Evolutionary conservation across 2,888 invertebrate species (phyloP), one percentile per base, ranked within the genome.

Genomic region (Celastrina argiolus): DNA sequence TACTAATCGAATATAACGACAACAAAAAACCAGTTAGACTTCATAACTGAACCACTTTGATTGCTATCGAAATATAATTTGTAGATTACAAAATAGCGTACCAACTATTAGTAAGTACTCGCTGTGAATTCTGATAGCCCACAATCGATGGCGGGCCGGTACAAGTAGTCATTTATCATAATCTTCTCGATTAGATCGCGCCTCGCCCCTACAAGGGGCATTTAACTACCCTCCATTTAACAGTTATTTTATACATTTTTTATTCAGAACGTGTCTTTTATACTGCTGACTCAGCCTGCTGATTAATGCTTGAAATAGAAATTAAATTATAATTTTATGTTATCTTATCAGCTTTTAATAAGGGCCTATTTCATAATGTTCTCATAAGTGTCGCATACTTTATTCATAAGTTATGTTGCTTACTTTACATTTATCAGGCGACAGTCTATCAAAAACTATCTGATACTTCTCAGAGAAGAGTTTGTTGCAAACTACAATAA

Each of bases 161-260:
- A 70, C 74, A 78, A 76, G 74, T 70, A 76, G 82, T 83, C 87
- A 86, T 90, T 87, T 82, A 88, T 89, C 90, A 89, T 89, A 88
- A 89, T 89, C 87, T 84, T 82, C 81, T 81, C 84, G 87, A 88
- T 88, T 86, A 85, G 79, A 84, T 85, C 88, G 83, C 86, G 84
- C 82, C 87, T 81, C 82, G 81, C 86, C 84, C 65, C 85, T 82
- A 79, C 72, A 80, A 76, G 79, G 82, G 79, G 81, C 81, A 81
- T 81, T 83, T 84, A 85, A 81, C 82, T 83, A 85, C 88, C 89
- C 89, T 87, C 88, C 85, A 88, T 88, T 88, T 88, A 87, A 87
- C 89, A 83, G 80, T 85, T 85, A 86, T 87, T 87, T 84, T 85
- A 82, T 81, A 84, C 79, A 81, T 85, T 72, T 81, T 82, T 82